A percentile compares a stretch with the other conserved stretches of the same genome.
These are phyloP conservation scores for Hypotaenidia okinawae DNA, from an alignment of 2,797 vertebrate genomes.

Conservation along the genomic window DNA sequence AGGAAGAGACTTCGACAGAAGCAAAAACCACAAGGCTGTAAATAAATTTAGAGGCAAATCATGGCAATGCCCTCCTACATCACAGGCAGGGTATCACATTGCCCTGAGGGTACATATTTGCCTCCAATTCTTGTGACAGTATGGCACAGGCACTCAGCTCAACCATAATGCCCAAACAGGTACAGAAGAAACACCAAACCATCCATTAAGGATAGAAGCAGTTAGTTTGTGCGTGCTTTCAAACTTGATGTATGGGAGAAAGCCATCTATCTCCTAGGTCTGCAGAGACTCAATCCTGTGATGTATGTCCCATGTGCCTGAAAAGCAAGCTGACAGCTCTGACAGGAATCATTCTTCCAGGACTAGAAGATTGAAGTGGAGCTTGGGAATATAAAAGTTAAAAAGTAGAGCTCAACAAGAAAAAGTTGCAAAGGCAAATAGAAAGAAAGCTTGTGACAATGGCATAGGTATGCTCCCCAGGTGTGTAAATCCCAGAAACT, in stretches of 20 bases:
- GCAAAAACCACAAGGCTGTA: background rate
- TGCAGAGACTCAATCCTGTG: background rate
- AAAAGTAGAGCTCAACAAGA: background rate
- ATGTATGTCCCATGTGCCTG: background rate
- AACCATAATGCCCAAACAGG: too few relatives aligned
- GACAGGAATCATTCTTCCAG: background rate
- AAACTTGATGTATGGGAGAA: accelerated
- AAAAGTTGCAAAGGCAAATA: background rate
- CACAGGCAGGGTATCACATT: background rate
- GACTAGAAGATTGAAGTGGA: background rate
- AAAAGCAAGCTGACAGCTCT: background rate
- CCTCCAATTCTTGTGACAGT: background rate
- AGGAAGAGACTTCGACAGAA: background rate
- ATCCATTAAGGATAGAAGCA: background rate
- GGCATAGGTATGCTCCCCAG: background rate
- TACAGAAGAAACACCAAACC: background rate
- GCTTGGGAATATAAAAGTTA: accelerated
- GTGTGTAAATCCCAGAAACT: background rate
- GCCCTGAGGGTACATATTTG: background rate
- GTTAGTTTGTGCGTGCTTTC: accelerated
- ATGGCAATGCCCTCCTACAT: background rate
- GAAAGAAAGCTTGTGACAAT: background rate
- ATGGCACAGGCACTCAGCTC: too few relatives aligned
- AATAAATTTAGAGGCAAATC: background rate
- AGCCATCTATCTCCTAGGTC: background rate